A percentile compares a stretch with the other conserved stretches of the same genome.
phyloP scores from a whole-genome alignment of 2,888 invertebrate genomes.

The Cordilura impudica region DNA sequence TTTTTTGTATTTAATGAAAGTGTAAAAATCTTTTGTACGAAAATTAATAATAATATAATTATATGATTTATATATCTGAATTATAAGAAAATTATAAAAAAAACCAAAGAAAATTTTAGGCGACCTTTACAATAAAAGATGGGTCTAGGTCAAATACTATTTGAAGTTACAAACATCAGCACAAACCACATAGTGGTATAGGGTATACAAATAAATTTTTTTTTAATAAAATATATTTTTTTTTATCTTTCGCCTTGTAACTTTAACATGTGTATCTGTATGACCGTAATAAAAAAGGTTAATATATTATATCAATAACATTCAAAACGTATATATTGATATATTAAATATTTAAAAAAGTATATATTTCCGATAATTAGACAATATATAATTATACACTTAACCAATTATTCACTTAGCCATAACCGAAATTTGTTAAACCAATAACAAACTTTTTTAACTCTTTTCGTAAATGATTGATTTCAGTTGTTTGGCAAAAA shows the following conservation, averaged over 20 bases:
- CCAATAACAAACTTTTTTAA: background rate
- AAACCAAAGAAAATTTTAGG: too few relatives aligned
- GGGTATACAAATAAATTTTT: too few relatives aligned
- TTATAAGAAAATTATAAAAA: too few relatives aligned
- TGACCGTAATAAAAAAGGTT: constrained; percentile 19
- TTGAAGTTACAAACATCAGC: too few relatives aligned
- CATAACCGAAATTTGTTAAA: background rate
- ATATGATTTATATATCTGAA: too few relatives aligned
- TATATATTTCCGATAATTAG: background rate
- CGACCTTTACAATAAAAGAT: too few relatives aligned
- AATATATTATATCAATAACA: constrained; percentile 4
- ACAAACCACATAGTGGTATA: too few relatives aligned
- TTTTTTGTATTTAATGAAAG: too few relatives aligned
- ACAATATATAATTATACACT: too few relatives aligned
- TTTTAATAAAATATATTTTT: background rate
- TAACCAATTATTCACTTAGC: constrained; percentile 9
- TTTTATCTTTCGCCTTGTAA: background rate
- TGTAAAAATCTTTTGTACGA: too few relatives aligned
- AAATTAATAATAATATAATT: too few relatives aligned
- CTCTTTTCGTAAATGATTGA: background rate
- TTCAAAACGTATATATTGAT: background rate
- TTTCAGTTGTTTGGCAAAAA: background rate
- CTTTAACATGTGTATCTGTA: background rate
- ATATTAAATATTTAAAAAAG: background rate
- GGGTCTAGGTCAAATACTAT: too few relatives aligned